These are phyloP conservation scores for Hofmannophila pseudospretella DNA, from an alignment of 2,888 invertebrate species.

Conservation along the genomic window DNA sequence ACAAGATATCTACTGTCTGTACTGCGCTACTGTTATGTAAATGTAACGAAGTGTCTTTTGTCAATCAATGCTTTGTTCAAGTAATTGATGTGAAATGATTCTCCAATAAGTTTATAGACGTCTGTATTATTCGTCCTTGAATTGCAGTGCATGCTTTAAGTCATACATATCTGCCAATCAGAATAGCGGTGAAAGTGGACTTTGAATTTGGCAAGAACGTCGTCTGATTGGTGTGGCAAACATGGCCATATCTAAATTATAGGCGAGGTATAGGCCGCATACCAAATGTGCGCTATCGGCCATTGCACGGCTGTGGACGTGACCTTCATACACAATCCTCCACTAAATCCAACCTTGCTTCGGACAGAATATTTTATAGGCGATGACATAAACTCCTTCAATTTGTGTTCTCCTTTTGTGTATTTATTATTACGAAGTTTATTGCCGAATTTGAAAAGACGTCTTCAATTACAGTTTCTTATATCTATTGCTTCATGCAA, in stretches of 20 bases:
- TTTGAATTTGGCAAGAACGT: no score
- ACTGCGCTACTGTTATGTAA: slow-evolving; percentile 24
- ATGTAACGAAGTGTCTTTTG: background rate
- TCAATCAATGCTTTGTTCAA: background rate
- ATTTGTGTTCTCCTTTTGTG: background rate
- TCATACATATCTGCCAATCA: no score
- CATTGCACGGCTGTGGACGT: slow-evolving; percentile 52
- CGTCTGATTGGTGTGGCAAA: slow-evolving; percentile 37
- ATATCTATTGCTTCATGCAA: background rate
- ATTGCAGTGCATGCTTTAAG: no score
- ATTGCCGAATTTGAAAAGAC: background rate
- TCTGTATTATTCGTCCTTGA: no score
- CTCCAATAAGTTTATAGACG: no score
- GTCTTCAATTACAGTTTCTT: background rate
- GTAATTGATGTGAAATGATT: slow-evolving; percentile 21
- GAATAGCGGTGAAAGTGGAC: background rate
- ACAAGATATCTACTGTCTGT: slow-evolving; percentile 24
- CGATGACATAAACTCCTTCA: slow-evolving; percentile 25
- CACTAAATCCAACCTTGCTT: slow-evolving; percentile 38
- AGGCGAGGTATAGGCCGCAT: slow-evolving; percentile 48
- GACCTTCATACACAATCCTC: slow-evolving; percentile 41
- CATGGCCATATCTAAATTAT: slow-evolving; percentile 51
- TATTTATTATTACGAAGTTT: background rate
- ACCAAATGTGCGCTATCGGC: slow-evolving; percentile 53
- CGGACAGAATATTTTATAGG: slow-evolving; percentile 31